phyloP scores from a whole-genome alignment of 2,888 invertebrate genomes.

The Ecdyonurus torrentis region DNA sequence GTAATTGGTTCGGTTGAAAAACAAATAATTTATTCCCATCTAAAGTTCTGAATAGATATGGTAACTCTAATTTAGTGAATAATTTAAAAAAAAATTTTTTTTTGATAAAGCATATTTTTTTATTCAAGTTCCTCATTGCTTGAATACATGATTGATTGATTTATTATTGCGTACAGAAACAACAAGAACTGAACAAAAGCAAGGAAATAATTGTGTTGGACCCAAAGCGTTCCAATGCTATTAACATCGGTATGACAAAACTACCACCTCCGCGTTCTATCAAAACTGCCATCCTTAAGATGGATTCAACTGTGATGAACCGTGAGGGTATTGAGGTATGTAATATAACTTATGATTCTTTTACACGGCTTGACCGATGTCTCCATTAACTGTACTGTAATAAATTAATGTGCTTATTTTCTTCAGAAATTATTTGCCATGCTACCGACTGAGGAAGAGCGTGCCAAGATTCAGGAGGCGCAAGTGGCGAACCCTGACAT shows the following conservation, averaged over 20 bases:
- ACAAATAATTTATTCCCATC: too few species aligned
- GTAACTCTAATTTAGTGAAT: too few species aligned
- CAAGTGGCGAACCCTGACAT: conserved; percentile 81
- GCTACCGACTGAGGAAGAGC: conserved; percentile 95
- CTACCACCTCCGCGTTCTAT: conserved; percentile 94
- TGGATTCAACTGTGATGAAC: conserved; percentile 97
- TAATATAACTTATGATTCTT: background rate
- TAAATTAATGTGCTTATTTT: conserved; percentile 2
- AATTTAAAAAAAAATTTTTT: conserved; percentile 3
- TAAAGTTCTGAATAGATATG: too few species aligned
- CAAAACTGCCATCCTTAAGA: conserved; percentile 96
- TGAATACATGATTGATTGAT: background rate
- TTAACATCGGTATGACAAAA: conserved; percentile 98
- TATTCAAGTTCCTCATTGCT: background rate
- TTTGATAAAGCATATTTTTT: background rate
- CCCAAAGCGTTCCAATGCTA: conserved; percentile 94
- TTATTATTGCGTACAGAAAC: conserved; percentile 40
- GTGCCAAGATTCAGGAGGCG: conserved; percentile 90
- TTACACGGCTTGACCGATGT: background rate
- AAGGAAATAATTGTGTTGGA: conserved; percentile 90
- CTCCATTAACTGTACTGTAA: background rate
- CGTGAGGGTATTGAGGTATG: conserved; percentile 85
- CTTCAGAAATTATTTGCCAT: conserved; percentile 79
- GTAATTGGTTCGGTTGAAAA: too few species aligned
- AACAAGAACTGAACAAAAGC: conserved; percentile 67